Evolutionary conservation across 2,888 invertebrate species (phyloP).

Genomic region (Clistopyga incitator): DNA sequence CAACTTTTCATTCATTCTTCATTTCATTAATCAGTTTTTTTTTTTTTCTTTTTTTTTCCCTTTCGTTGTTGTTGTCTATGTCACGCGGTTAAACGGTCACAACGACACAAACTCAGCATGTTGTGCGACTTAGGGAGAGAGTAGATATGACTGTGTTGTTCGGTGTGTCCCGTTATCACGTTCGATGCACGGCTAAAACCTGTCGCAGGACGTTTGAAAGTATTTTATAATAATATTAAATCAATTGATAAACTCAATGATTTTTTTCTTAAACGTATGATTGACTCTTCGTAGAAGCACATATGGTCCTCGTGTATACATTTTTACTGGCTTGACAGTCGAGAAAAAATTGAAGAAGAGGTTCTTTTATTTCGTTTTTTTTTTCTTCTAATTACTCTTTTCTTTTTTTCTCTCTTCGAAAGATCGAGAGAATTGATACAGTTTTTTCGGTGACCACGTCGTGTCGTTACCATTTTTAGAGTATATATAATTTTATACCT

Average conservation of each 20-base stretch:
- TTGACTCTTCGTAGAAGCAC: conserved; percentile 19
- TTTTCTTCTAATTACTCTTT: no score
- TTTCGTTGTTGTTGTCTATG: conserved; percentile 5
- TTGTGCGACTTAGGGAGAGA: conserved; percentile 68
- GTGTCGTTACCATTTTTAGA: conserved; percentile 69
- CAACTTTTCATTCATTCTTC: conserved; percentile 22
- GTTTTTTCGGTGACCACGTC: conserved; percentile 61
- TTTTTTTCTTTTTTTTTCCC: conserved; percentile 10
- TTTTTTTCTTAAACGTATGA: conserved; percentile 23
- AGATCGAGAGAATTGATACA: conserved; percentile 24
- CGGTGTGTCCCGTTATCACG: conserved; percentile 28
- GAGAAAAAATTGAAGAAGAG: conserved; percentile 3
- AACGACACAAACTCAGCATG: conserved; percentile 55
- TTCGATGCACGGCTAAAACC: conserved; percentile 46
- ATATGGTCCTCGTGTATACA: conserved; percentile 35
- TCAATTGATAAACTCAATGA: neutral
- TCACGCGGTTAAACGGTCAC: conserved; percentile 50
- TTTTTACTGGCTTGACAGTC: conserved; percentile 8
- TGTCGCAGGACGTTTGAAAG: conserved; percentile 66
- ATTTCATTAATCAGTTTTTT: conserved; percentile 4
- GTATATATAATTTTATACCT: conserved; percentile 74
- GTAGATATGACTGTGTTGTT: conserved; percentile 67
- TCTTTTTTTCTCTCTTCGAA: conserved; percentile 9
- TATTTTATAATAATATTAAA: conserved; percentile 65
- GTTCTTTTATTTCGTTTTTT: neutral